These are phyloP conservation scores for Lanius ludovicianus DNA, from an alignment of 2,113 vertebrate genomes.

Conservation along the genomic window DNA sequence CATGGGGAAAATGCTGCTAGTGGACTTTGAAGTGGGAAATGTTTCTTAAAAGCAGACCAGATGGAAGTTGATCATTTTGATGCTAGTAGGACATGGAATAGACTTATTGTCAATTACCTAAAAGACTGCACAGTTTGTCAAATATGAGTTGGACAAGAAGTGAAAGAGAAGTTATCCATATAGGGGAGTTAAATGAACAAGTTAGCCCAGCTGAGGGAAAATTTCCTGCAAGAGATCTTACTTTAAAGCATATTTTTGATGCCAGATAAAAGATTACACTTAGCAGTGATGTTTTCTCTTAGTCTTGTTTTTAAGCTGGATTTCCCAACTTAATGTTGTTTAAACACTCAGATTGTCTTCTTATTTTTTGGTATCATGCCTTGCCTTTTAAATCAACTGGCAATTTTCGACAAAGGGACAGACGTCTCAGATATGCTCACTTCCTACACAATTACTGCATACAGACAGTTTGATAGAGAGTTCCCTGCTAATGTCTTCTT, in stretches of 20 bases:
- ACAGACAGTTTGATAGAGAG: not conserved
- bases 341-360: not conserved
- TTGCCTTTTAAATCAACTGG: not conserved
- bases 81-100: not conserved
- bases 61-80: not conserved
- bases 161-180: not conserved
- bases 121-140: slow-evolving; percentile 9
- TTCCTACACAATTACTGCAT: not conserved
- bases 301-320: not conserved
- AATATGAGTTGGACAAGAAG: not conserved
- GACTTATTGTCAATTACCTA: slow-evolving; percentile 16
- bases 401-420: not conserved
- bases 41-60: slow-evolving; percentile 26
- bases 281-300: not conserved
- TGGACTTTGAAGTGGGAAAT: not conserved
- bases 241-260: not conserved
- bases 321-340: not conserved
- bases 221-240: not conserved
- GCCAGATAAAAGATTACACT: not conserved
- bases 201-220: not conserved
- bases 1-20: not conserved
- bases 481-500: not conserved
- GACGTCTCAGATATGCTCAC: not conserved
- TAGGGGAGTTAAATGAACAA: not conserved
- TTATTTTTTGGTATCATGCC: not conserved